A percentile compares a stretch with the other conserved stretches of the same genome.
phyloP scores from a whole-genome alignment of 2,888 invertebrate genomes.

The Tryphoninae sp. region DNA sequence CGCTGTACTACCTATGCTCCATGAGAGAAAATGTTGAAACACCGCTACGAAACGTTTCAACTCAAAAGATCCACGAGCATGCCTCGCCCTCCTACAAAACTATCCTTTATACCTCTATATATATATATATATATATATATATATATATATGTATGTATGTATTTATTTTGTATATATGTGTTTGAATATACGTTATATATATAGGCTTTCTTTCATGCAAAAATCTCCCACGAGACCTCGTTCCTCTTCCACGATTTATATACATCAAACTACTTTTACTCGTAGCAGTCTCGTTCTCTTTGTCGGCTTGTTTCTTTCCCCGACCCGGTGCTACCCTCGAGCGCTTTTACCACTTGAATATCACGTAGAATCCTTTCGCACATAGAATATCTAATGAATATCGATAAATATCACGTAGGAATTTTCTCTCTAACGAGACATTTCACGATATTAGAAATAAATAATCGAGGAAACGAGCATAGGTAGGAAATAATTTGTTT shows the following conservation, averaged over 20 bases:
- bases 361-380: not conserved
- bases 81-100: conserved; percentile 29
- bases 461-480: too few relatives aligned
- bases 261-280: conserved; percentile 31
- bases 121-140: not conserved
- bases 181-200: not conserved
- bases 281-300: conserved; percentile 35
- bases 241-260: conserved; percentile 31
- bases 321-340: not conserved
- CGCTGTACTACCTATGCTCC: conserved; percentile 6
- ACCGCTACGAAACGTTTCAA: conserved; percentile 24
- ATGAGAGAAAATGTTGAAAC: conserved; percentile 20
- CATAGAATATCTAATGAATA: too few relatives aligned
- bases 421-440: too few relatives aligned
- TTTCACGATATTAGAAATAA: too few relatives aligned
- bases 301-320: conserved; percentile 20
- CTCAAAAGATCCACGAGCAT: conserved; percentile 49
- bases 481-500: too few relatives aligned
- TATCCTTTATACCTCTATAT: conserved; percentile 44
- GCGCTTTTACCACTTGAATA: not conserved
- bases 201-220: conserved; percentile 9
- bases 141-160: not conserved
- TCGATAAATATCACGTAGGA: too few relatives aligned
- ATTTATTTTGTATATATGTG: too few relatives aligned
- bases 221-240: conserved; percentile 40